A percentile compares a stretch with the other conserved stretches of the same genome.
phyloP scores from a whole-genome alignment of 2,888 invertebrate species.

The Seira musarum region DNA sequence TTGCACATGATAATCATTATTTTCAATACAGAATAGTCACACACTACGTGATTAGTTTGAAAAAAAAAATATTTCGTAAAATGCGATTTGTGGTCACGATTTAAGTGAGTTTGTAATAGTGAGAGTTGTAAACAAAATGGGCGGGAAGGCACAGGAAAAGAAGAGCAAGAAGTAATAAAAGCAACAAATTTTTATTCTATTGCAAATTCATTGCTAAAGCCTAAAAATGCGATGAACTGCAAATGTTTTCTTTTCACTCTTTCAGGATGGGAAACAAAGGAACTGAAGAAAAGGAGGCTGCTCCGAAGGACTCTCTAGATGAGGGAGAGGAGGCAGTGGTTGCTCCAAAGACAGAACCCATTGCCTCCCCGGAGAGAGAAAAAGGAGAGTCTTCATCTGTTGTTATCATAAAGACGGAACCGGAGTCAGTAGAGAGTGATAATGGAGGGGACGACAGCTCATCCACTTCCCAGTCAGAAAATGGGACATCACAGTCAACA shows the following conservation, averaged over 20 bases:
- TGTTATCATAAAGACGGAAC: slow-evolving; percentile 64
- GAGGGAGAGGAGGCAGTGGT: slow-evolving; percentile 36
- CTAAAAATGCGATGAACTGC: too few relatives aligned
- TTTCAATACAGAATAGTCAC: too few relatives aligned
- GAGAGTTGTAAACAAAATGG: slow-evolving; percentile 32
- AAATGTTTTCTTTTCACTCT: neutral
- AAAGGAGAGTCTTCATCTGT: slow-evolving; percentile 41
- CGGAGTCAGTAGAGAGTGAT: slow-evolving; percentile 48
- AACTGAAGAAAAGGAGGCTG: slow-evolving; percentile 34
- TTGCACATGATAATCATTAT: too few relatives aligned
- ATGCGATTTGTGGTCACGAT: too few relatives aligned
- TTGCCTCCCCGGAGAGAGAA: neutral
- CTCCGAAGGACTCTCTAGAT: slow-evolving; percentile 14
- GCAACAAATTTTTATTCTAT: too few relatives aligned
- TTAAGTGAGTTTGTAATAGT: too few relatives aligned
- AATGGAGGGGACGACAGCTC: slow-evolving; percentile 41
- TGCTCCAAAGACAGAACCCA: neutral
- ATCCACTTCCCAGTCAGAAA: slow-evolving; percentile 48
- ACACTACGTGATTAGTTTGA: too few relatives aligned
- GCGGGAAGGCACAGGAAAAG: slow-evolving; percentile 45
- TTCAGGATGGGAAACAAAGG: slow-evolving; percentile 44
- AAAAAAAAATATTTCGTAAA: too few relatives aligned
- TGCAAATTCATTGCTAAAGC: too few relatives aligned
- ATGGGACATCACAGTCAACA: slow-evolving; percentile 61
- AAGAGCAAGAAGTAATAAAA: slow-evolving; percentile 31